Evolutionary conservation across 2,113 vertebrate genomes (phyloP).

Genomic region (Albula goreensis): DNA sequence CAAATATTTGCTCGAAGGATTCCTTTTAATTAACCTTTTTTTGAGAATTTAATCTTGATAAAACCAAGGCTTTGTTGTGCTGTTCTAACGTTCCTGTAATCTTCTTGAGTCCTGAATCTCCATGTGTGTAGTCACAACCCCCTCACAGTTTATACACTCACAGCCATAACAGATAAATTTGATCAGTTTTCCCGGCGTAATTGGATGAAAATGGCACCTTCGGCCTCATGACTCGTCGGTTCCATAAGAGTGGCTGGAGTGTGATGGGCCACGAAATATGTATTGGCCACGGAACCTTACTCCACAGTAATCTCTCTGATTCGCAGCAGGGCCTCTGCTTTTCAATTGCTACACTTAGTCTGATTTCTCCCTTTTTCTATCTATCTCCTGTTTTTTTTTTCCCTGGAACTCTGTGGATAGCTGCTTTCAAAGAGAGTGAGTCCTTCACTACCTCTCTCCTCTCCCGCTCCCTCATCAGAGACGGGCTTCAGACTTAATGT

Average conservation of each 20-base stretch:
- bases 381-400: not conserved
- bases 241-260: not conserved
- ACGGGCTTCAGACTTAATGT: not conserved
- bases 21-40: too few species aligned
- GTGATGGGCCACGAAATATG: not conserved
- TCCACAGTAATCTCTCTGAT: not conserved
- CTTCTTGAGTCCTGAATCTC: too few species aligned
- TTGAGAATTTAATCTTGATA: too few species aligned
- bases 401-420: not conserved
- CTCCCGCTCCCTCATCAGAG: not conserved
- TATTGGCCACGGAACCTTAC: too few species aligned
- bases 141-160: too few species aligned
- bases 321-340: not conserved
- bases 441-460: not conserved
- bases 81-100: too few species aligned
- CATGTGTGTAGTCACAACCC: too few species aligned
- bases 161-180: too few species aligned
- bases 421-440: not conserved
- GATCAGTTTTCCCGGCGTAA: not conserved
- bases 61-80: too few species aligned
- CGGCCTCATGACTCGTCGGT: not conserved
- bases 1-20: too few species aligned
- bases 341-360: not conserved
- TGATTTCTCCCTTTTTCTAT: not conserved
- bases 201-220: not conserved